Percentiles rank a stretch among this genome's conserved stretches.
Conservation (phyloP, 2,113 vertebrate species). For the Labeo catla region DNA sequence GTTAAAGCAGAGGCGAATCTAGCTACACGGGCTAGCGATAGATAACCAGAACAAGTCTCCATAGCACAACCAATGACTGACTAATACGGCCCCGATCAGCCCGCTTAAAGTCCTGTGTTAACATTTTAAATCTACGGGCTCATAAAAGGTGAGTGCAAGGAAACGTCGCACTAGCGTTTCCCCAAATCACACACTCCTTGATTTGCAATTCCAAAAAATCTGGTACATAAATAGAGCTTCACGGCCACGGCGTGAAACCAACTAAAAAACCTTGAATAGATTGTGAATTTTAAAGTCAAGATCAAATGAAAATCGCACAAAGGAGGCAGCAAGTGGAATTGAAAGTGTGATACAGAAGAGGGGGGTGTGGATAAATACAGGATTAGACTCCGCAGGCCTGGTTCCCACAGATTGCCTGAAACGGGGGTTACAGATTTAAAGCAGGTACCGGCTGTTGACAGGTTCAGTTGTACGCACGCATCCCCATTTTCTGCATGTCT, state of each 20-base stretch:
- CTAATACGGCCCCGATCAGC: conserved; percentile 72
- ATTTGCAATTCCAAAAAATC: conserved; percentile 76
- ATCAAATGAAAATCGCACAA: conserved; percentile 85
- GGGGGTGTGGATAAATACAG: conserved; percentile 79
- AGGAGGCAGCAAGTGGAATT: conserved; percentile 81
- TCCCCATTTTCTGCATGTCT: conserved; percentile 71
- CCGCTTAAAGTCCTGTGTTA: conserved; percentile 75
- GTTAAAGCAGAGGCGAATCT: conserved; percentile 47
- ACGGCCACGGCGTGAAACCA: conserved; percentile 73
- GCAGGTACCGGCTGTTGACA: conserved; percentile 81
- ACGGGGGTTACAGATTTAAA: conserved; percentile 79
- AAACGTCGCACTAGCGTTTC: conserved; percentile 66
- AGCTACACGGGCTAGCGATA: conserved; percentile 42
- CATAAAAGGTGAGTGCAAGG: conserved; percentile 72
- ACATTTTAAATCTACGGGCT: conserved; percentile 76
- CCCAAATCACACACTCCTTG: conserved; percentile 69
- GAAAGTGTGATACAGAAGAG: conserved; percentile 83
- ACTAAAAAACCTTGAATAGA: conserved; percentile 77
- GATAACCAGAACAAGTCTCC: conserved; percentile 50
- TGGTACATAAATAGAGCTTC: conserved; percentile 75
- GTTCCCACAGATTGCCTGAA: conserved; percentile 83
- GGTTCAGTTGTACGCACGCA: conserved; percentile 69
- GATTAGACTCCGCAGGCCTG: conserved; percentile 83
- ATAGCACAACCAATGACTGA: conserved; percentile 54
- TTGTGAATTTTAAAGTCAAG: conserved; percentile 82